Evolutionary conservation across 2,888 invertebrate genomes (phyloP), one percentile per base, ranked within the genome.

Genomic region (Helobdella robusta): DNA sequence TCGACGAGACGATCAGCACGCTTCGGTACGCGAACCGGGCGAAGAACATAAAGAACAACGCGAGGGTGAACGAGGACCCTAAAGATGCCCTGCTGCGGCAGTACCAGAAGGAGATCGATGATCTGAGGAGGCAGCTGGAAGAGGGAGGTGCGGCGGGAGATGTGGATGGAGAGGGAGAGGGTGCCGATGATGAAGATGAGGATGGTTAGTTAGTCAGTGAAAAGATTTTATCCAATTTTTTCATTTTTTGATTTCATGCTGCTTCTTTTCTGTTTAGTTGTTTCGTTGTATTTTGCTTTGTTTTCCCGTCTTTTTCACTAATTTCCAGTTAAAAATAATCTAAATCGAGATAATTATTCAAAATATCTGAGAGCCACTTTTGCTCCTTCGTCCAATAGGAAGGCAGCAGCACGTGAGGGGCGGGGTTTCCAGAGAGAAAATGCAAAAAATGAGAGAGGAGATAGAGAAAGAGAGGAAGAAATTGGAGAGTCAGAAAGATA

Each of bases 1-100:
- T 91, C 77, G 95, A 97, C 76, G 98, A 98, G 80, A 92, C 94
- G 0, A 88, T 97, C 70, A 94, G 93, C 75, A 95, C 97, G 0
- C 83, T 98, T 66, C 85, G 97, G 0, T 98, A 97, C 81, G 97
- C 97, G 0, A 93, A 91, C 82, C 85, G 97, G 64, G 95, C 97
- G 15, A 98, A 98, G 83, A 93, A 89, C 77, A 98, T 98, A 70
- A 89, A 91, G 79, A 98, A 97, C 82, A 86, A 88, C 73, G 94
- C 94, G 66, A 87, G 89, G 74, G 87, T 98, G 69, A 98, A 98
- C 80, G 94, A 93, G 77, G 97, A 97, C 79, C 93, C 95, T 0
- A 95, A 97, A 73, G 94, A 95, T 81, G 94, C 97, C 0, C 80
- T 98, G 58, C 85, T 98, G 25, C 85, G 93, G 60, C 89, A 92